Conservation (phyloP, 2,888 invertebrate species). For the Subacronicta megacephala region DNA sequence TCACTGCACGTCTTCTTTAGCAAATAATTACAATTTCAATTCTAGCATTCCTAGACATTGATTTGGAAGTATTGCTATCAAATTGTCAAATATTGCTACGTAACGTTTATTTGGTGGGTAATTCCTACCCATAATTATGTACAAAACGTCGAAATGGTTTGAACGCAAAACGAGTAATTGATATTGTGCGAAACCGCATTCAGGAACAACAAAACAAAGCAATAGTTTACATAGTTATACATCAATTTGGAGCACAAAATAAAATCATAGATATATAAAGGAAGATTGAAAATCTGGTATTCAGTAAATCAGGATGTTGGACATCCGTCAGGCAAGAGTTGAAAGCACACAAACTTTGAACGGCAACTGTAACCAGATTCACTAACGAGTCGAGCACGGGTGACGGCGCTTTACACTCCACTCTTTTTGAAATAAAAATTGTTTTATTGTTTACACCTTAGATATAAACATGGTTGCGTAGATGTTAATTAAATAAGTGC, state of each 20-base stretch:
- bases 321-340: slow-evolving; percentile 75
- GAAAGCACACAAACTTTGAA: slow-evolving; percentile 80
- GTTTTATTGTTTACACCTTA: slow-evolving; percentile 40
- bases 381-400: slow-evolving; percentile 80
- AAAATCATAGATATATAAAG: slow-evolving; percentile 53
- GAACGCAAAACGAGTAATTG: slow-evolving; percentile 8
- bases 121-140: background rate
- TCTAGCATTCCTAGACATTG: background rate
- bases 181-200: slow-evolving; percentile 16
- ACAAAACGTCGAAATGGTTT: slow-evolving; percentile 5
- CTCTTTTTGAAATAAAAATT: slow-evolving; percentile 58
- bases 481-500: slow-evolving; percentile 21
- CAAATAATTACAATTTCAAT: slow-evolving; percentile 25
- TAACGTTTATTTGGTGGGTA: background rate
- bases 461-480: slow-evolving; percentile 24
- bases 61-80: slow-evolving; percentile 1
- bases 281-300: slow-evolving; percentile 51
- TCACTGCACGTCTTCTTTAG: slow-evolving; percentile 27
- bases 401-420: slow-evolving; percentile 54
- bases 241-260: slow-evolving; percentile 21
- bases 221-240: slow-evolving; percentile 6
- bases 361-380: slow-evolving; percentile 80
- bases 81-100: background rate
- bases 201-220: slow-evolving; percentile 12
- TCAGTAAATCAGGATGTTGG: slow-evolving; percentile 71